Percentiles rank a stretch among this genome's conserved stretches.
Evolutionary conservation across 1,140 invertebrate species (phyloP).

Genomic region (Drosophila ohnishii): DNA sequence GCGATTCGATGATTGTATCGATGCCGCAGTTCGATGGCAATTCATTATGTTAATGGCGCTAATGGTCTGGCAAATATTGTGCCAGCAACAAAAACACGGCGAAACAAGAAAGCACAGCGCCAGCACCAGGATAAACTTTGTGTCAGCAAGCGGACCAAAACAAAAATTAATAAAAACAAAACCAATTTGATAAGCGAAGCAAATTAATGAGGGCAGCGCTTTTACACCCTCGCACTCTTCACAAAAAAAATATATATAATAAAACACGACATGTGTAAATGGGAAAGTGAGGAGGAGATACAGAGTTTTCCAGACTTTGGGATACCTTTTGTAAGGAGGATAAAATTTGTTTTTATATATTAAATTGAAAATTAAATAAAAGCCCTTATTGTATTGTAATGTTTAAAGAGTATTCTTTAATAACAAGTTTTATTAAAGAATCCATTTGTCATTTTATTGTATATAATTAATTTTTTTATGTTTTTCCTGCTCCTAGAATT

Average conservation of each 20-base stretch:
- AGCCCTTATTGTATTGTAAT: too few relatives aligned
- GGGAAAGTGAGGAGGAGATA: neutral
- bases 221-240: conserved; percentile 13
- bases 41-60: conserved; percentile 80
- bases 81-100: conserved; percentile 44
- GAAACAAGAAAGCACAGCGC: conserved; percentile 16
- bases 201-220: conserved; percentile 70
- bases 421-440: too few relatives aligned
- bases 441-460: neutral
- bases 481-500: neutral
- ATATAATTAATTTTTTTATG: neutral
- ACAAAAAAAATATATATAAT: conserved; percentile 20
- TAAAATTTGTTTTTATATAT: neutral
- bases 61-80: conserved; percentile 77
- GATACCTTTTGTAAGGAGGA: neutral
- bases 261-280: conserved; percentile 36
- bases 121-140: conserved; percentile 43
- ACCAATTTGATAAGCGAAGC: conserved; percentile 77
- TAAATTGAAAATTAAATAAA: too few relatives aligned
- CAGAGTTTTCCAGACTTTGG: neutral
- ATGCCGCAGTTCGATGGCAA: conserved; percentile 68
- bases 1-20: conserved; percentile 28
- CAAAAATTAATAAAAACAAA: conserved; percentile 65
- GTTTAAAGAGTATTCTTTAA: neutral
- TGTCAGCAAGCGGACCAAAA: conserved; percentile 52